These are phyloP conservation scores for Acromyrmex echinatior DNA, from an alignment of 1,140 invertebrate genomes.

Conservation along the genomic window DNA sequence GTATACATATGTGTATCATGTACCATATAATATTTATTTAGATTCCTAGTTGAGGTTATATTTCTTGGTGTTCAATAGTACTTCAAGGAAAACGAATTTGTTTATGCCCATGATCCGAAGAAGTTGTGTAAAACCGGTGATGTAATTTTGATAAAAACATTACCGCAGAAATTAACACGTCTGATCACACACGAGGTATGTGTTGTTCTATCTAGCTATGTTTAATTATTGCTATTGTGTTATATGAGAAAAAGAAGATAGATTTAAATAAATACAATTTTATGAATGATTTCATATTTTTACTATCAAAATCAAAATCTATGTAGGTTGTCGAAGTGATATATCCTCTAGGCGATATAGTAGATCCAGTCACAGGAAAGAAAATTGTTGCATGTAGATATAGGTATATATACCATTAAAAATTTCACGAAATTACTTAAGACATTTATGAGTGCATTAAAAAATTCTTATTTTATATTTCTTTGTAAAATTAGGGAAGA, in stretches of 20 bases:
- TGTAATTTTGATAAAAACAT: slow-evolving; percentile 91
- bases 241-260: not conserved
- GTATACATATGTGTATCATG: slow-evolving; percentile 5
- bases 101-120: slow-evolving; percentile 92
- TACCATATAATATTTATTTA: slow-evolving; percentile 14
- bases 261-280: not conserved
- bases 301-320: slow-evolving; percentile 11
- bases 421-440: not conserved
- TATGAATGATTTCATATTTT: not conserved
- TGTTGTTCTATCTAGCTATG: not conserved
- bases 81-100: slow-evolving; percentile 90
- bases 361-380: slow-evolving; percentile 94
- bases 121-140: slow-evolving; percentile 93
- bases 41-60: slow-evolving; percentile 73
- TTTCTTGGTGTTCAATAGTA: slow-evolving; percentile 89
- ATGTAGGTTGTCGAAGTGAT: slow-evolving; percentile 91
- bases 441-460: not conserved
- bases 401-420: slow-evolving; percentile 82
- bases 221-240: not conserved
- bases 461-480: slow-evolving; percentile 25
- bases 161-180: slow-evolving; percentile 91
- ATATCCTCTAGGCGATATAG: slow-evolving; percentile 93
- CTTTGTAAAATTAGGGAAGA: slow-evolving; percentile 88
- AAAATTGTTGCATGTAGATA: slow-evolving; percentile 91
- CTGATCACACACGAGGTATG: slow-evolving; percentile 91